phyloP scores from a whole-genome alignment of 35 echinoderm and acorn worm species.

The Eucidaris tribuloides region DNA sequence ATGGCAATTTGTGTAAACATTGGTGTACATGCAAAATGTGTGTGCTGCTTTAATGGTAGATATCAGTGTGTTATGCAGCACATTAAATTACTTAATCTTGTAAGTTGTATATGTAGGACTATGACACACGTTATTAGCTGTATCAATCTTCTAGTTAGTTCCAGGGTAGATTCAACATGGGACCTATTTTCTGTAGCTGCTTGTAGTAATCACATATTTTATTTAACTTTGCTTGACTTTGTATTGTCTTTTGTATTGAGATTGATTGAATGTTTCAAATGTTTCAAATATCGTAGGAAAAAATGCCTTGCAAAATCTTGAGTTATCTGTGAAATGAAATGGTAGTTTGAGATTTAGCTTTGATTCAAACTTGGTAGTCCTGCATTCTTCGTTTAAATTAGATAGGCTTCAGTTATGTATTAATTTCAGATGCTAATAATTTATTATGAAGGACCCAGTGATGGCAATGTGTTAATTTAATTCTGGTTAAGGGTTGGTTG shows the following conservation, averaged over 20 bases:
- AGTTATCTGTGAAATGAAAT: too few relatives aligned
- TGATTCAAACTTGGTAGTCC: too few relatives aligned
- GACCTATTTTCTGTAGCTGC: not conserved
- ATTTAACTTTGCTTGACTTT: not conserved
- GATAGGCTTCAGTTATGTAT: too few relatives aligned
- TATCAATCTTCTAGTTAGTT: too few relatives aligned
- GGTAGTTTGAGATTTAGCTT: too few relatives aligned
- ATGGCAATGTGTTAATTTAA: too few relatives aligned
- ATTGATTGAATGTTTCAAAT: slow-evolving; percentile 7
- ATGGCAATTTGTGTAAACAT: not conserved
- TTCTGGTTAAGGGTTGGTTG: too few relatives aligned
- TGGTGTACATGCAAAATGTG: not conserved
- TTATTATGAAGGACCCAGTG: too few relatives aligned
- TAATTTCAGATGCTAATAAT: too few relatives aligned
- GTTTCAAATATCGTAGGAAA: slow-evolving; percentile 28
- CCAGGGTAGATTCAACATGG: not conserved
- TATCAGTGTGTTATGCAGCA: not conserved
- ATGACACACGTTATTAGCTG: not conserved
- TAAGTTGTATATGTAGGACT: not conserved
- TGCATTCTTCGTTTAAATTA: too few relatives aligned
- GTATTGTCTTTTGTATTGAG: not conserved
- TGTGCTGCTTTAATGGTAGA: slow-evolving; percentile 18
- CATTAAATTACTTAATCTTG: not conserved
- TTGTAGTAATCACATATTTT: not conserved
- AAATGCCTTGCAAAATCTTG: too few relatives aligned